Evolutionary conservation across 2,797 vertebrate genomes (phyloP).

Genomic region (Onychomys torridus): DNA sequence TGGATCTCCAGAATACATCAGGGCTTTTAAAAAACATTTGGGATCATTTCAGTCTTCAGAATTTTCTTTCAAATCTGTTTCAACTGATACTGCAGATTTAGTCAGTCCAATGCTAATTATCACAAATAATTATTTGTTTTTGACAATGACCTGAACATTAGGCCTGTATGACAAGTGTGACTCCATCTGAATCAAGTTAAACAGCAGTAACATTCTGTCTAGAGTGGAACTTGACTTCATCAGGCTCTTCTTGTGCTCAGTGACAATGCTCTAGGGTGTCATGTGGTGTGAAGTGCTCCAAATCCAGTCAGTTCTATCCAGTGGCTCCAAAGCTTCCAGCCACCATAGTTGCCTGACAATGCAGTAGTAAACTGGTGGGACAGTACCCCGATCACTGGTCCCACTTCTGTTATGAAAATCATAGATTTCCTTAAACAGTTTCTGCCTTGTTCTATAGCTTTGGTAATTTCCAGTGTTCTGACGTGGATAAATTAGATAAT

Average conservation of each 20-base stretch:
- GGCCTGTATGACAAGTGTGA: not conserved
- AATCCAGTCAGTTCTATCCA: not conserved
- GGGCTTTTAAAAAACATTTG: not conserved
- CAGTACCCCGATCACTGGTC: not conserved
- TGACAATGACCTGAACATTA: not conserved
- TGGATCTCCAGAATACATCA: not conserved
- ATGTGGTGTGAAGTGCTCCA: not conserved
- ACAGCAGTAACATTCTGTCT: not conserved
- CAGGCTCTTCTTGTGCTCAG: not conserved
- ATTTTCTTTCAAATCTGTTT: not conserved
- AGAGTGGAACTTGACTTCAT: not conserved
- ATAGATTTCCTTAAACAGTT: not conserved
- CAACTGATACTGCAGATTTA: not conserved
- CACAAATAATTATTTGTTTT: slow-evolving; percentile 1
- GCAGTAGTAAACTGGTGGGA: not conserved
- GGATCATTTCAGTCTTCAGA: not conserved
- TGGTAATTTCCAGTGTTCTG: not conserved
- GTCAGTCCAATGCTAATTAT: not conserved
- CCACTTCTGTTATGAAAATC: not conserved
- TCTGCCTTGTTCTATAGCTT: not conserved
- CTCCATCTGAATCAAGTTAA: not conserved
- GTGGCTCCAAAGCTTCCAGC: not conserved
- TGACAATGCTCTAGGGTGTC: not conserved
- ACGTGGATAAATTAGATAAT: not conserved
- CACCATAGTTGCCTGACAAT: not conserved